These are phyloP conservation scores for Hipposideros larvatus DNA, from an alignment of 2,797 vertebrate genomes.

Conservation along the genomic window DNA sequence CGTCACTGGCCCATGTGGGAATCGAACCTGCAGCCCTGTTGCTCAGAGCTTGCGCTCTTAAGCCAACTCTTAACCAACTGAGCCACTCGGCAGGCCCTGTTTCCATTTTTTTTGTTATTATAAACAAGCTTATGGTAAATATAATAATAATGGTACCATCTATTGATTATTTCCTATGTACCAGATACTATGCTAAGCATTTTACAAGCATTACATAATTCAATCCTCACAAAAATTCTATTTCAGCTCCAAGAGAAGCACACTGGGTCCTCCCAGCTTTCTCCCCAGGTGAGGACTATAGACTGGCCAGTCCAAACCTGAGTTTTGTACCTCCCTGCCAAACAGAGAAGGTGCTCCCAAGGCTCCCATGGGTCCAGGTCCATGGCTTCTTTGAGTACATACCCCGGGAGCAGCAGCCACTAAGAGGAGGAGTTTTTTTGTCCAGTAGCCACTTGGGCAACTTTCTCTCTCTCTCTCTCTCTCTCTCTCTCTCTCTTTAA, in stretches of 20 bases:
- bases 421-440: not conserved
- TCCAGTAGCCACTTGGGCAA: not conserved
- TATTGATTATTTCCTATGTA: not conserved
- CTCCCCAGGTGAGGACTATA: not conserved
- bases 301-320: not conserved
- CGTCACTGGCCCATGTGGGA: no score
- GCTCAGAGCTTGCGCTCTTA: no score
- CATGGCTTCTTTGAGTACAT: not conserved
- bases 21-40: no score
- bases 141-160: not conserved
- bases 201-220: not conserved
- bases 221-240: not conserved
- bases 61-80: no score
- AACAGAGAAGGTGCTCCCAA: not conserved
- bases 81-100: no score
- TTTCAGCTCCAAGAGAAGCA: not conserved
- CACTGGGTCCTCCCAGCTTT: not conserved
- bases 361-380: not conserved
- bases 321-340: not conserved
- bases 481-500: no score
- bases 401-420: not conserved
- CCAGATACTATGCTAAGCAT: not conserved
- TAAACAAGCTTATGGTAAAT: not conserved
- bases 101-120: conserved; percentile 9
- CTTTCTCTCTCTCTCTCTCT: no score